Percentiles rank a stretch among this genome's conserved stretches.
Evolutionary conservation across 2,113 vertebrate genomes (phyloP).

Genomic region (Peromyscus leucopus): DNA sequence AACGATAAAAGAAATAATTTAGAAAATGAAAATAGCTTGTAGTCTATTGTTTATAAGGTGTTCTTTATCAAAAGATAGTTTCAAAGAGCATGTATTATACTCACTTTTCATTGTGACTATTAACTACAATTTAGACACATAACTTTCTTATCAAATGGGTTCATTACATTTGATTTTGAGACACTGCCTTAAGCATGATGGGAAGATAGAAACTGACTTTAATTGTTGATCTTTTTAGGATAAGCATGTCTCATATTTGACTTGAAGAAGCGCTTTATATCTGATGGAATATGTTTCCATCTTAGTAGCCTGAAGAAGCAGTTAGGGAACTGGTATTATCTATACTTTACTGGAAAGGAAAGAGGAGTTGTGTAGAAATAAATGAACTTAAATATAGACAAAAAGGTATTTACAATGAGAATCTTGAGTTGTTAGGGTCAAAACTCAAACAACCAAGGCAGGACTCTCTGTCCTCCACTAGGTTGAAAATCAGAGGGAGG

Average conservation of each 20-base stretch:
- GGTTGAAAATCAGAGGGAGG: background rate
- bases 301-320: background rate
- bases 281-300: background rate
- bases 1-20: background rate
- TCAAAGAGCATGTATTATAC: background rate
- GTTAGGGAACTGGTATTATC: slow-evolving; percentile 38
- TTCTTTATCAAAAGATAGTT: slow-evolving; percentile 12
- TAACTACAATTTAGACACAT: slow-evolving; percentile 22
- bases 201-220: slow-evolving; percentile 15
- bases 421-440: background rate
- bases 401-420: background rate
- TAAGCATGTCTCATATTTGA: slow-evolving; percentile 61
- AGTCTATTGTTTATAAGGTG: slow-evolving; percentile 3
- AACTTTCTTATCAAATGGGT: slow-evolving; percentile 47
- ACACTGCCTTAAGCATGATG: background rate
- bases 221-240: slow-evolving; percentile 54
- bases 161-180: slow-evolving; percentile 28
- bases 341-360: slow-evolving; percentile 58
- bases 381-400: background rate
- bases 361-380: slow-evolving; percentile 35
- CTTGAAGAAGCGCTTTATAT: slow-evolving; percentile 44
- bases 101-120: slow-evolving; percentile 6
- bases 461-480: background rate
- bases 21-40: background rate
- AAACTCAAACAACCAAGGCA: no score